A percentile compares a stretch with the other conserved stretches of the same genome.
Conservation (phyloP, 2,888 invertebrate species). For the Clanis bilineata region DNA sequence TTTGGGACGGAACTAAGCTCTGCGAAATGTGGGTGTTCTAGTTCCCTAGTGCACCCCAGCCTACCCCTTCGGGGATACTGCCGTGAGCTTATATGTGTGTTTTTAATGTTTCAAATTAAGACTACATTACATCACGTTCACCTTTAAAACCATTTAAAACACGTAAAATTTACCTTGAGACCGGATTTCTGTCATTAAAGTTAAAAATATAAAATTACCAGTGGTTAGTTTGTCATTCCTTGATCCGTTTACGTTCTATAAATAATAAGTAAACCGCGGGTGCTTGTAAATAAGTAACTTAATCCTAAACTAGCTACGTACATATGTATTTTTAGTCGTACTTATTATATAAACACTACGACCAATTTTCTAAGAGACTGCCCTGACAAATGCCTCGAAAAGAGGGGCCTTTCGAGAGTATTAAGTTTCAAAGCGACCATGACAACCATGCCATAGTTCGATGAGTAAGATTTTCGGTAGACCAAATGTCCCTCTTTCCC, state of each 20-base stretch:
- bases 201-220: neutral
- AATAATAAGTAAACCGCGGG: neutral
- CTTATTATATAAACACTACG: neutral
- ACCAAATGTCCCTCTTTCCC: too few species aligned
- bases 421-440: too few species aligned
- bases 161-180: neutral
- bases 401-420: too few species aligned
- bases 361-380: too few species aligned
- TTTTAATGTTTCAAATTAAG: neutral
- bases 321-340: neutral
- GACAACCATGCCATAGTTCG: too few species aligned
- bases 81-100: too few species aligned
- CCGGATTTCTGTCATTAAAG: neutral
- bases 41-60: too few species aligned
- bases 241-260: neutral
- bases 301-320: neutral
- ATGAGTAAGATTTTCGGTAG: too few species aligned
- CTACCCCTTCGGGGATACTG: too few species aligned
- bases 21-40: too few species aligned
- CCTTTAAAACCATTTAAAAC: neutral
- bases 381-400: too few species aligned
- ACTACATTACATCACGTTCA: neutral
- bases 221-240: neutral
- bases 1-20: too few species aligned
- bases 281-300: neutral